Percentiles rank a stretch among this genome's conserved stretches.
phyloP scores from a whole-genome alignment of 2,797 vertebrate genomes.

The Acestrorhynchus altus region DNA sequence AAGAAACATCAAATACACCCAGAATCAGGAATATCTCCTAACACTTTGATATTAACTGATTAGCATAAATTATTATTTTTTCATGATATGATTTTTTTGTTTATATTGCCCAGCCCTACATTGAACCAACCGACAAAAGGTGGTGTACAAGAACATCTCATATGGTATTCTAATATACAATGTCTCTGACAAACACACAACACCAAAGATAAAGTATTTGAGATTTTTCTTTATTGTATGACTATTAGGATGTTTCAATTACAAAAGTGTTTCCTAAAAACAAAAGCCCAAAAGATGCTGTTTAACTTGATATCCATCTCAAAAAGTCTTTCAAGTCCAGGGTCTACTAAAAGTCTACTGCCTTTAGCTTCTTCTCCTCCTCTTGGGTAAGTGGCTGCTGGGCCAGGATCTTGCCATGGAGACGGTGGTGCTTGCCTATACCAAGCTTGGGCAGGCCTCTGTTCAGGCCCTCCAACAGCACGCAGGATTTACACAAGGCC shows the following conservation, averaged over 20 bases:
- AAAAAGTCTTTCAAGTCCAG: neutral
- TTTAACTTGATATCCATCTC: neutral
- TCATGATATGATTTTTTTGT: too few relatives aligned
- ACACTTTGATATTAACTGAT: too few relatives aligned
- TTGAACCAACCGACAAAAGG: too few relatives aligned
- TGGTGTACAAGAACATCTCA: neutral
- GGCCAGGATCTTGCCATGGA: constrained; percentile 79
- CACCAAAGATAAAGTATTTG: neutral
- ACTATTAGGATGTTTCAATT: neutral
- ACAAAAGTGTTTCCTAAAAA: neutral
- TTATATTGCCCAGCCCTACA: too few relatives aligned
- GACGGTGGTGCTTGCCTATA: constrained; percentile 86
- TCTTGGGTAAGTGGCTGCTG: constrained; percentile 75
- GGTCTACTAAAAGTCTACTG: constrained; percentile 73
- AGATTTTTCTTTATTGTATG: neutral
- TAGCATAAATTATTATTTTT: too few relatives aligned
- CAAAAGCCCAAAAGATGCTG: neutral
- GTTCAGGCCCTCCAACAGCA: constrained; percentile 87
- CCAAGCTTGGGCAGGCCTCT: constrained; percentile 86
- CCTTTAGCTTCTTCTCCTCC: constrained; percentile 76
- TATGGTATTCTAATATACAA: neutral
- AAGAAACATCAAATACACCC: too few relatives aligned
- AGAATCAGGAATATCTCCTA: too few relatives aligned
- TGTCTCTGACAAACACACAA: neutral
- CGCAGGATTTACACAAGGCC: constrained; percentile 87